phyloP scores from a whole-genome alignment of 1,140 invertebrate genomes.

The Trachymyrmex septentrionalis region DNA sequence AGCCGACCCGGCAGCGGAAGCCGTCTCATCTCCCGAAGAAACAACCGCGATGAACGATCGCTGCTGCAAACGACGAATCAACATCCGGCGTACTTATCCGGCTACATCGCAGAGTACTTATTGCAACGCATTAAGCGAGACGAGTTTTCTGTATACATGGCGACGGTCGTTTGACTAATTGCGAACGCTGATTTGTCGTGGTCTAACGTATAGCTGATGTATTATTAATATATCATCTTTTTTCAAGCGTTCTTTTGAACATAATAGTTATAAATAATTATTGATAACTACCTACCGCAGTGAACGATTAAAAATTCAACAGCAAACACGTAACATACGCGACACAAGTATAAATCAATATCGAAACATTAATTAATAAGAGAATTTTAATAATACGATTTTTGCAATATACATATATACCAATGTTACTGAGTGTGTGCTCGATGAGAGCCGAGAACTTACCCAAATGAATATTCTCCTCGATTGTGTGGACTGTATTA shows the following conservation, averaged over 20 bases:
- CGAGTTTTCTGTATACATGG: conserved; percentile 67
- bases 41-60: conserved; percentile 65
- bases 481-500: too few relatives aligned
- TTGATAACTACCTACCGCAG: neutral
- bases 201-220: conserved; percentile 50
- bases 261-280: neutral
- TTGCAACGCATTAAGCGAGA: conserved; percentile 59
- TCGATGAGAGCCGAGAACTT: too few relatives aligned
- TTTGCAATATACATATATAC: too few relatives aligned
- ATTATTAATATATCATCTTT: conserved; percentile 7
- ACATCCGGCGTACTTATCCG: conserved; percentile 38
- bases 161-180: conserved; percentile 63
- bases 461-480: too few relatives aligned
- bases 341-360: neutral
- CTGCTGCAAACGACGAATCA: conserved; percentile 53
- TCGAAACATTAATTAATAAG: conserved; percentile 6
- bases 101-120: conserved; percentile 60
- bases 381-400: neutral
- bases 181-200: conserved; percentile 70
- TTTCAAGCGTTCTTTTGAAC: neutral
- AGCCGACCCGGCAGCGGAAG: neutral
- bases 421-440: too few relatives aligned
- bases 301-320: neutral
- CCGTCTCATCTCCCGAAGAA: conserved; percentile 59
- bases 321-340: neutral